Evolutionary conservation across 30 jellyfish, hydroid and myxozoan species (phyloP), one percentile per base, ranked within the genome.

Genomic region (Catostylus mosaicus): DNA sequence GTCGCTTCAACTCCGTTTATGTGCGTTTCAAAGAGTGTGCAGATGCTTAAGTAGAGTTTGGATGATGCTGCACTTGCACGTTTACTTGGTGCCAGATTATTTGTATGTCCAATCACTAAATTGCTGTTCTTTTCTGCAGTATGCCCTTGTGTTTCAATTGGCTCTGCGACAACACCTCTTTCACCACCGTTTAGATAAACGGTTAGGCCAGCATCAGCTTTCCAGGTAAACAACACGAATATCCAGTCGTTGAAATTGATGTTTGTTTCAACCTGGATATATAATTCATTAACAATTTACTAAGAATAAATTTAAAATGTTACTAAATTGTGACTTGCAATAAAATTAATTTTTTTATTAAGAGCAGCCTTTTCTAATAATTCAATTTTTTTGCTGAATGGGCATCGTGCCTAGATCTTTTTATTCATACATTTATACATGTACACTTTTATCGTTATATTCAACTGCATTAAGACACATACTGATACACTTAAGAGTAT

Each of bases 201-300:
- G 26, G 84, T 57, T 16, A 95, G 84, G 30, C 99, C 99, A 31
- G 66, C 50, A 18, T 95, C 97, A 45, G 83, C 61, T 56, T 80
- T 65, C 99, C 99, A 95, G 26, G 99, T 83, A 38, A 95, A 51
- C 83, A 85, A 59, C 0, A 90, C 86, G 67, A 90, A 90, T 2
- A 86, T 40, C 97, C 97, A 88, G 59, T 93, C 89, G 56, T 88
- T 84, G 82, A 77, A 88, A 54, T 88, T 88, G 74, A 78, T 66
- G 32, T 81, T 67, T 27, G 96, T 74, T 35, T 86, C 91, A 27
- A 81, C 95, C 98, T 92, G 51, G 10, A 24, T 10, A 16, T n/a
- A n/a, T n/a, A n/a, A n/a, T n/a, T n/a, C n/a, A n/a, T n/a, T n/a
- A n/a, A n/a, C n/a, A n/a, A n/a, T n/a, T n/a, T n/a, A n/a, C n/a